Evolutionary conservation across 2,797 vertebrate genomes (phyloP).

Genomic region (Heterohyrax brucei): DNA sequence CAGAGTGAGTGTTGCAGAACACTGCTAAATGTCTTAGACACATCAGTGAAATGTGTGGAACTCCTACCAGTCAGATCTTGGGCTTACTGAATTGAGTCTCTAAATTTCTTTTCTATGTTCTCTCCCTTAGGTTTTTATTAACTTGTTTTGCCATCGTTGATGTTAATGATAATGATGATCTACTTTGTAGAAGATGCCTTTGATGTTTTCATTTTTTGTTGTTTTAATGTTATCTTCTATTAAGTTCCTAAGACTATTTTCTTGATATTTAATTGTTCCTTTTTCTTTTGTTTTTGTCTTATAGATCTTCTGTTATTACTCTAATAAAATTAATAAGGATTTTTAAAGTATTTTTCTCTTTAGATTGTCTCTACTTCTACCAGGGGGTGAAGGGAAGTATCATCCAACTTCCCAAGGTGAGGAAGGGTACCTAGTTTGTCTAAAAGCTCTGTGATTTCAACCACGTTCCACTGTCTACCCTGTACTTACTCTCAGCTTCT

Average conservation of each 20-base stretch:
- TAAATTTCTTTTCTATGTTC: not conserved
- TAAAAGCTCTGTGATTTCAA: not conserved
- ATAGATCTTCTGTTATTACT: not conserved
- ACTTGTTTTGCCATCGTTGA: not conserved
- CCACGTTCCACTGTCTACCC: not conserved
- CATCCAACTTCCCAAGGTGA: not conserved
- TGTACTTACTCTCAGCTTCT: not conserved
- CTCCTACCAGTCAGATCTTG: not conserved
- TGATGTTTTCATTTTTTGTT: not conserved
- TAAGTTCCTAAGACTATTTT: constrained; percentile 26
- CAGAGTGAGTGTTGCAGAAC: not conserved
- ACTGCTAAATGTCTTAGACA: not conserved
- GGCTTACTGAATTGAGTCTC: not conserved
- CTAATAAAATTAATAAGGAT: not conserved
- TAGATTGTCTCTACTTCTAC: not conserved
- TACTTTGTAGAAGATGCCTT: not conserved
- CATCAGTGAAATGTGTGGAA: not conserved
- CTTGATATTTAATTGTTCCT: not conserved
- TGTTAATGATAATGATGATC: not conserved
- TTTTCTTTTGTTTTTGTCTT: constrained; percentile 10
- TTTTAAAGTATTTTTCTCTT: not conserved
- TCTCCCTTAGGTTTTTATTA: not conserved
- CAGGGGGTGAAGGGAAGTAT: not conserved
- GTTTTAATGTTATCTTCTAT: not conserved
- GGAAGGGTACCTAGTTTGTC: not conserved